A percentile compares a stretch with the other conserved stretches of the same genome.
Evolutionary conservation across 2,888 invertebrate genomes (phyloP).

Genomic region (Sarcophaga carnaria): DNA sequence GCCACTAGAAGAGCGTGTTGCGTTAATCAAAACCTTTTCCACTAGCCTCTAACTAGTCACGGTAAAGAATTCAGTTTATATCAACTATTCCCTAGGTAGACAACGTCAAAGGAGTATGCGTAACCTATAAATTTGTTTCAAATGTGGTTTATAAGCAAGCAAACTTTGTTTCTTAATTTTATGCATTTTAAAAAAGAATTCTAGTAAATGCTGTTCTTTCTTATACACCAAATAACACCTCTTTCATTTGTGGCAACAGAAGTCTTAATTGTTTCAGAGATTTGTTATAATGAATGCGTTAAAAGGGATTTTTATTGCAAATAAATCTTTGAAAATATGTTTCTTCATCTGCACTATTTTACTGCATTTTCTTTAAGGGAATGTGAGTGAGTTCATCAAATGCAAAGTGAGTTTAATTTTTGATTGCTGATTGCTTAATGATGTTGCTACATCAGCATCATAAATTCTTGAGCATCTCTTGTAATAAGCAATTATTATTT

Average conservation of each 20-base stretch:
- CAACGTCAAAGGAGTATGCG: too few species aligned
- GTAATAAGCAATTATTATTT: conserved; percentile 37
- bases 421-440: conserved; percentile 22
- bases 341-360: neutral
- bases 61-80: too few species aligned
- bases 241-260: conserved; percentile 18
- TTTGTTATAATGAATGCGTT: conserved; percentile 14
- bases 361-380: conserved; percentile 11
- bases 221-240: neutral
- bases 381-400: neutral
- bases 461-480: conserved; percentile 35
- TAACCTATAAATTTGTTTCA: too few species aligned
- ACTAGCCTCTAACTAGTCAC: too few species aligned
- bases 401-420: neutral
- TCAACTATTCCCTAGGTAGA: too few species aligned
- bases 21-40: too few species aligned
- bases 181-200: too few species aligned
- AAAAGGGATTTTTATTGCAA: conserved; percentile 63
- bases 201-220: neutral
- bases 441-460: conserved; percentile 36
- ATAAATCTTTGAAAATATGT: conserved; percentile 64
- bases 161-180: too few species aligned
- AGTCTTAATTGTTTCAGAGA: conserved; percentile 43
- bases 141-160: too few species aligned
- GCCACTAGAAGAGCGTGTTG: too few species aligned